Evolutionary conservation across 1,140 invertebrate species (phyloP).

Genomic region (Lasaia peninsularis): DNA sequence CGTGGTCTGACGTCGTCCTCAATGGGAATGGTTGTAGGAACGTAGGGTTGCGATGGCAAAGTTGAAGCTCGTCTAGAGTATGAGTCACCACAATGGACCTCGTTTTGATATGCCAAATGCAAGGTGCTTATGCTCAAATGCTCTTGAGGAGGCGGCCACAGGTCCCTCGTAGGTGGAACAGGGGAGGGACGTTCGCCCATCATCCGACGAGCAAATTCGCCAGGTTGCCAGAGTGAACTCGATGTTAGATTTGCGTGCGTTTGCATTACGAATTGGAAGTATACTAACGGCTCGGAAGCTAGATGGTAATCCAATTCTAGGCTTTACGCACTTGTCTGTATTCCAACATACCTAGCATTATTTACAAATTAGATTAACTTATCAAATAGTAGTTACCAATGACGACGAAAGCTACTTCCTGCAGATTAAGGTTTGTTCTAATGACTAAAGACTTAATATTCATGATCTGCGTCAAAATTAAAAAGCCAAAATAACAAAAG

Average conservation of each 20-base stretch:
- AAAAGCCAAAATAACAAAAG: too few species aligned
- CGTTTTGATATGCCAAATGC: conserved; percentile 55
- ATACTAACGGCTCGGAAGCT: conserved; percentile 47
- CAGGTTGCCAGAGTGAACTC: conserved; percentile 65
- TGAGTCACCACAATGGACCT: conserved; percentile 51
- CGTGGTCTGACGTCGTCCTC: conserved; percentile 40
- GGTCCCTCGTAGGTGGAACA: conserved; percentile 61
- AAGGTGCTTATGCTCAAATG: conserved; percentile 65
- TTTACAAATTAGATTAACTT: conserved; percentile 8
- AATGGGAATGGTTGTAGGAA: conserved; percentile 36
- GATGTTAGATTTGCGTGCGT: conserved; percentile 63
- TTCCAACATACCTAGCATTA: conserved; percentile 31
- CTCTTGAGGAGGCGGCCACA: conserved; percentile 57
- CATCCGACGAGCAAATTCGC: conserved; percentile 61
- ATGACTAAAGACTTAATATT: too few species aligned
- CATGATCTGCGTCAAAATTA: too few species aligned
- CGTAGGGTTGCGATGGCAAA: conserved; percentile 43
- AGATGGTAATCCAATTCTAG: conserved; percentile 63
- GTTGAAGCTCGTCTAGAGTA: conserved; percentile 45
- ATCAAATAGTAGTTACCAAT: background rate
- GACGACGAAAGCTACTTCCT: background rate
- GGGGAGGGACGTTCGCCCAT: conserved; percentile 62
- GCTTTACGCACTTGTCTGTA: conserved; percentile 60
- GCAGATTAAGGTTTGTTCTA: too few species aligned
- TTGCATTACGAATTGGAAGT: conserved; percentile 56